A percentile compares a stretch with the other conserved stretches of the same genome.
These are phyloP conservation scores for Tipula lateralis DNA, from an alignment of 2,888 invertebrate species.

Conservation along the genomic window DNA sequence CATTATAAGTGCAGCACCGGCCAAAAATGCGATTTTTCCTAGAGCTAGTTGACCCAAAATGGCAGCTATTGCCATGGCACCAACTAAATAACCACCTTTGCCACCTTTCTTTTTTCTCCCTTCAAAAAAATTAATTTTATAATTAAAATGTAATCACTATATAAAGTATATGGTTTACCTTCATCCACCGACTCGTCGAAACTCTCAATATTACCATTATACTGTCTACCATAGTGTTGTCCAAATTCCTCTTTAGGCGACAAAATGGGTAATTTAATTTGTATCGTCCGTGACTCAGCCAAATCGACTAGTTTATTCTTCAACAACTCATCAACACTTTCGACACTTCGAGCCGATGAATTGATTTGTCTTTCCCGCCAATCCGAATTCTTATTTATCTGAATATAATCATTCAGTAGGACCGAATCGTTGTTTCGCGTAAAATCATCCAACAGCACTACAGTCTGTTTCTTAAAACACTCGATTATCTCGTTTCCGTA, in stretches of 20 bases:
- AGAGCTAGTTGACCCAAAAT: constrained; percentile 63
- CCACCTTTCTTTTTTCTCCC: constrained; percentile 49
- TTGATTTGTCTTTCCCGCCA: constrained; percentile 31
- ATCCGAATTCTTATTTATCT: constrained; percentile 39
- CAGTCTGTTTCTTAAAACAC: constrained; percentile 49
- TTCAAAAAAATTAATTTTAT: too few relatives aligned
- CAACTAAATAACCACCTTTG: constrained; percentile 50
- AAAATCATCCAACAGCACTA: constrained; percentile 48
- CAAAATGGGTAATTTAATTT: constrained; percentile 40
- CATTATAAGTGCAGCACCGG: constrained; percentile 61
- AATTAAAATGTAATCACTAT: not conserved
- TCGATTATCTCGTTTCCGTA: constrained; percentile 35
- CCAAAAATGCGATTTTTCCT: constrained; percentile 62
- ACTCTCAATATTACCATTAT: not conserved
- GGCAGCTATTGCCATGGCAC: constrained; percentile 57
- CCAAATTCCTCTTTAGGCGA: not conserved
- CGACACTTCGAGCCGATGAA: not conserved
- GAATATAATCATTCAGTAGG: constrained; percentile 42
- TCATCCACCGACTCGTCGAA: not conserved
- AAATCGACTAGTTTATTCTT: constrained; percentile 48
- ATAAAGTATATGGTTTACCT: not conserved
- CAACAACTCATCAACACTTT: constrained; percentile 40
- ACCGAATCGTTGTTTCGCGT: constrained; percentile 43
- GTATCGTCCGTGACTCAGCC: constrained; percentile 48
- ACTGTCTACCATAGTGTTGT: not conserved